phyloP scores from a whole-genome alignment of 2,888 invertebrate species.

The Cephus pulcher region DNA sequence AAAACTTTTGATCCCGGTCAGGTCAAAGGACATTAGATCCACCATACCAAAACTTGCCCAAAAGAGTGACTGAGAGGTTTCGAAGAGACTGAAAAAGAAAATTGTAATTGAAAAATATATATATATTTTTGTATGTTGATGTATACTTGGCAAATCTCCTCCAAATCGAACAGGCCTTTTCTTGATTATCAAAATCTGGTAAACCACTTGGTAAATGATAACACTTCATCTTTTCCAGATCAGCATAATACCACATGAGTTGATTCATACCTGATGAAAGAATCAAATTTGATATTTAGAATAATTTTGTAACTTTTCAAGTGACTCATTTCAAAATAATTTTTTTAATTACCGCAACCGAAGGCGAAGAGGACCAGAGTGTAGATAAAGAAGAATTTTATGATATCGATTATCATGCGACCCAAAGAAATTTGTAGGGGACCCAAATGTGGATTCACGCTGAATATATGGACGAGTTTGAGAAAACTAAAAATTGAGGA shows the following conservation, averaged over 20 bases:
- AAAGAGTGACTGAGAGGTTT: conserved; percentile 96
- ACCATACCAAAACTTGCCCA: conserved; percentile 98
- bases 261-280: conserved; percentile 81
- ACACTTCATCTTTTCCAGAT: conserved; percentile 87
- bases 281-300: neutral
- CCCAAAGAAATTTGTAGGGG: conserved; percentile 95
- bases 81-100: conserved; percentile 84
- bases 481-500: conserved; percentile 76
- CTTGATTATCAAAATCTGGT: conserved; percentile 87
- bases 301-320: neutral
- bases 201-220: conserved; percentile 79
- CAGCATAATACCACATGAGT: conserved; percentile 92
- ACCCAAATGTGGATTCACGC: conserved; percentile 95
- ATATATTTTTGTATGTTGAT: conserved; percentile 4
- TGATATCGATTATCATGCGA: conserved; percentile 92
- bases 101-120: neutral
- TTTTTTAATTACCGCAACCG: conserved; percentile 83
- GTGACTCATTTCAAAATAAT: neutral
- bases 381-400: conserved; percentile 97
- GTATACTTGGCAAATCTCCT: conserved; percentile 87
- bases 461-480: conserved; percentile 96
- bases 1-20: conserved; percentile 91
- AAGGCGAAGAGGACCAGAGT: conserved; percentile 93
- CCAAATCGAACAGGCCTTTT: conserved; percentile 88
- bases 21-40: conserved; percentile 92